Conservation (phyloP, 2,888 invertebrate species). For the Dioctria linearis region DNA sequence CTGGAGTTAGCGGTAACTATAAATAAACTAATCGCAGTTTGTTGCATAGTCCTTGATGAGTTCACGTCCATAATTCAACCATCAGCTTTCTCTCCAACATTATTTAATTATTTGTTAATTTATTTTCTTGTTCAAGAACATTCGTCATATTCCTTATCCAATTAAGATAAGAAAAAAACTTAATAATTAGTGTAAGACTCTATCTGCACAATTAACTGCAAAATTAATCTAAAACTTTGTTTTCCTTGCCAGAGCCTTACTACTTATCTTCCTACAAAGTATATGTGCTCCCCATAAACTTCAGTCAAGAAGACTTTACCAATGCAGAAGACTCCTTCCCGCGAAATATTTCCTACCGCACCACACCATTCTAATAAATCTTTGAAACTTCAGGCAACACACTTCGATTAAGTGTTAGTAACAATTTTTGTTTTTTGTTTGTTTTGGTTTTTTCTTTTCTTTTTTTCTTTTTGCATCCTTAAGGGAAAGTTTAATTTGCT, state of each 20-base stretch:
- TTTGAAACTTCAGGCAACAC: conserved; percentile 7
- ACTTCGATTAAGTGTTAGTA: conserved; percentile 1
- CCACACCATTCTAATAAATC: neutral
- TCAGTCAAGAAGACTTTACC: neutral
- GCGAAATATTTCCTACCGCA: neutral
- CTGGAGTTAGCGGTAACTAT: no score
- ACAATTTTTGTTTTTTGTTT: neutral
- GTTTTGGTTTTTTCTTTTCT: no score
- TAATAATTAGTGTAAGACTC: neutral
- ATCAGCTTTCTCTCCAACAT: no score
- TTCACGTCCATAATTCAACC: no score
- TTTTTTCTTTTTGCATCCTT: neutral
- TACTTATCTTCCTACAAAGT: neutral
- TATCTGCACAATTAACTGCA: neutral
- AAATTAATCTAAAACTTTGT: conserved; percentile 15
- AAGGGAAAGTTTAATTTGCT: neutral
- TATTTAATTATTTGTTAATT: no score
- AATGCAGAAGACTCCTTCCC: neutral
- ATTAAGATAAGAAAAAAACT: neutral
- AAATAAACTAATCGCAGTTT: no score
- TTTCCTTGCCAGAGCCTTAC: neutral
- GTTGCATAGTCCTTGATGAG: no score
- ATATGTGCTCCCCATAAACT: neutral
- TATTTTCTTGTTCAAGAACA: no score
- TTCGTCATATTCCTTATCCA: neutral